Evolutionary conservation across 2,797 vertebrate genomes (phyloP), one percentile per base, ranked within the genome.

Genomic region (Sphenopsis melanotis): DNA sequence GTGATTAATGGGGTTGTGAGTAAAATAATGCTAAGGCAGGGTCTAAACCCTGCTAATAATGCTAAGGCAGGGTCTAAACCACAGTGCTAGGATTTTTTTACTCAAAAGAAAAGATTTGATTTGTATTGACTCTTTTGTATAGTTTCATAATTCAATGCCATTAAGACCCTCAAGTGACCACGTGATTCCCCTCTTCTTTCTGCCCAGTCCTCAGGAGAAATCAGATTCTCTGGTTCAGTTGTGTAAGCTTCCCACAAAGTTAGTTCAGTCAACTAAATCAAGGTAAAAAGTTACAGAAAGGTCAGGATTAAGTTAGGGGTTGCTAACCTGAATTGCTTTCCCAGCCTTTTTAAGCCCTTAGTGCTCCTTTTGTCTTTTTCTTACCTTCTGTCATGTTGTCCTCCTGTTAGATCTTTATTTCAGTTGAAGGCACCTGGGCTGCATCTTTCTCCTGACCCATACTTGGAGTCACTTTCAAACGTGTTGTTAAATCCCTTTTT

Each of bases 251-350:
- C 96, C 94, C 93, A 95, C 90, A 90, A 95, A 94, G 90, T 95
- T 96, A 95, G 88, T 93, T 94, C 94, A 94, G 90, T 84, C 92
- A 93, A 84, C 70, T 95, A 93, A 94, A 97, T 96, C 91, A 96
- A 95, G 90, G 77, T 65, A 72, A 96, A 94, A 95, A 96, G 93
- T 96, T 96, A 69, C 34, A 83, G 79, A 75, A 77, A 93, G 95
- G 92, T 97, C 93, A 94, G 79, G 89, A 92, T 93, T 95, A 89
- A 93, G 93, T 94, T 95, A 93, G 87, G 88, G 78, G 89, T 94
- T 95, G 87, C 91, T 95, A 97, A 96, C 89, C 94, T 89, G 92
- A 87, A 72, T 82, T 3, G 24, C 90, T 89, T 89, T 93, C 68
- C 71, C 74, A 89, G 92, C 69, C 89, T 92, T 95, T 93, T 93